phyloP scores from a whole-genome alignment of 2,113 vertebrate genomes.

The Sylvia atricapilla region DNA sequence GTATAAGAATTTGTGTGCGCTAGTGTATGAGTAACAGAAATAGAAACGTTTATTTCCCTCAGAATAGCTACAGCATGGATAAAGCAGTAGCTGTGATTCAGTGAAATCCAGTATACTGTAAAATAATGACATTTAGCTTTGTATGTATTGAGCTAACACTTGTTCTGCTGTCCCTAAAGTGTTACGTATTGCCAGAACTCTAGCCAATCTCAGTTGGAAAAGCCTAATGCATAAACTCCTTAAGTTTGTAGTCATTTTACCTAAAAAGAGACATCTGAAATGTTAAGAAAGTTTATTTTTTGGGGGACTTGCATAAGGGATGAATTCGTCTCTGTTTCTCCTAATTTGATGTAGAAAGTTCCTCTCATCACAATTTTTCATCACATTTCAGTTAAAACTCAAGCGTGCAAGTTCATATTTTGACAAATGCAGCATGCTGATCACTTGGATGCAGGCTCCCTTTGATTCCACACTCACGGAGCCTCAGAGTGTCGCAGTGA shows the following conservation, averaged over 20 bases:
- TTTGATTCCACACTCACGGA: not conserved
- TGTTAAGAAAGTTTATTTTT: not conserved
- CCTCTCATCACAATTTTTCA: not conserved
- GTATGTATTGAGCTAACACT: not conserved
- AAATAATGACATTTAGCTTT: not conserved
- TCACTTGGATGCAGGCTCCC: not conserved
- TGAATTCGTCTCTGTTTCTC: not conserved
- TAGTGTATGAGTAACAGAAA: not conserved
- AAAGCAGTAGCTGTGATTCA: not conserved
- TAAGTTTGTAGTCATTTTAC: not conserved
- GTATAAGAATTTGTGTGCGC: not conserved
- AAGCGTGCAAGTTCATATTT: not conserved
- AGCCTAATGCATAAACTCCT: not conserved
- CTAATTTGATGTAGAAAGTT: not conserved
- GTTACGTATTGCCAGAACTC: not conserved
- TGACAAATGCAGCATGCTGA: not conserved
- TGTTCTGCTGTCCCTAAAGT: not conserved
- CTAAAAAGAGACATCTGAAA: not conserved
- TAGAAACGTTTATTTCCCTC: not conserved
- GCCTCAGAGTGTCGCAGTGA: not conserved
- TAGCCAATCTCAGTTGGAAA: not conserved
- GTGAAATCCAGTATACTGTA: not conserved
- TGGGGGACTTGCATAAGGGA: not conserved
- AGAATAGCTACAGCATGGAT: not conserved
- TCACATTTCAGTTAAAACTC: not conserved